Percentiles rank a stretch among this genome's conserved stretches.
phyloP scores from a whole-genome alignment of 2,888 invertebrate genomes.

The Drosophila fungiperda region DNA sequence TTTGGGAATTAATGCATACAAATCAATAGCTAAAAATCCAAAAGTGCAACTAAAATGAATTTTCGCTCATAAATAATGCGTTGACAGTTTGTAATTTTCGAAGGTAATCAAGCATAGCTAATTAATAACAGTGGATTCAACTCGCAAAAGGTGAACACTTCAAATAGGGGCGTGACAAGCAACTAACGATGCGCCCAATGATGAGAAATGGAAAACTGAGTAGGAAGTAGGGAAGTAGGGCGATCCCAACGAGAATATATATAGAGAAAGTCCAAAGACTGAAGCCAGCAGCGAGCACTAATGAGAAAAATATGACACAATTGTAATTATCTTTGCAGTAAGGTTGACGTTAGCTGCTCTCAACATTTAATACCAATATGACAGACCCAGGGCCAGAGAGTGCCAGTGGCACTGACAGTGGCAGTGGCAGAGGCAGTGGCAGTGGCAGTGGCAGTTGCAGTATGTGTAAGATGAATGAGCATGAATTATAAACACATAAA shows the following conservation, averaged over 20 bases:
- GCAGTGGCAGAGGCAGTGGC: background rate
- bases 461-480: slow-evolving; percentile 72
- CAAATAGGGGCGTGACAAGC: slow-evolving; percentile 55
- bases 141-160: slow-evolving; percentile 60
- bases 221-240: slow-evolving; percentile 20
- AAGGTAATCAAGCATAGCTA: slow-evolving; percentile 82
- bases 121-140: slow-evolving; percentile 64
- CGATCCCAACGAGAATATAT: slow-evolving; percentile 28
- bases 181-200: slow-evolving; percentile 33
- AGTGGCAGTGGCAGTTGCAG: slow-evolving; percentile 43
- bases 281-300: slow-evolving; percentile 53
- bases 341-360: slow-evolving; percentile 47
- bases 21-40: slow-evolving; percentile 17
- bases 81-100: slow-evolving; percentile 82
- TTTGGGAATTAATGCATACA: background rate
- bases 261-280: slow-evolving; percentile 61
- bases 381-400: slow-evolving; percentile 39
- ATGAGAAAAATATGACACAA: slow-evolving; percentile 82
- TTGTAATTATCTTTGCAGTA: slow-evolving; percentile 69
- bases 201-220: slow-evolving; percentile 14
- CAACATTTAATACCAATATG: slow-evolving; percentile 70
- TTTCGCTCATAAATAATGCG: slow-evolving; percentile 79
- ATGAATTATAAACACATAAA: slow-evolving; percentile 79
- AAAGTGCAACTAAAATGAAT: slow-evolving; percentile 47
- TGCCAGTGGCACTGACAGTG: background rate